phyloP scores from a whole-genome alignment of 1,140 invertebrate genomes.

The Nylanderia fulva region DNA sequence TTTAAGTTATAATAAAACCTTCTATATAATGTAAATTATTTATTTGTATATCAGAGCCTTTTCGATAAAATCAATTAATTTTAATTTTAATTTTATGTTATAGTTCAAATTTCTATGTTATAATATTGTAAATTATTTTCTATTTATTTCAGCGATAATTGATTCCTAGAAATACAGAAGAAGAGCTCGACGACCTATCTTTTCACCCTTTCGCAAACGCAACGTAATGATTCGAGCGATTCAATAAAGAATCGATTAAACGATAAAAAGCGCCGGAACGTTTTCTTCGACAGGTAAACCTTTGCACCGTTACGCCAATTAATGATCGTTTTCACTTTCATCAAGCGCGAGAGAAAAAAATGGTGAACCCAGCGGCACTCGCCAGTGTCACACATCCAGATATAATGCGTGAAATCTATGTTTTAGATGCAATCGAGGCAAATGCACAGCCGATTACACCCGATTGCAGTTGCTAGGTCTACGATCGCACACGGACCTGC shows the following conservation, averaged over 20 bases:
- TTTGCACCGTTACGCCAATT: slow-evolving; percentile 42
- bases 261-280: slow-evolving; percentile 9
- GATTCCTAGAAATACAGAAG: slow-evolving; percentile 4
- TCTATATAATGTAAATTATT: too few relatives aligned
- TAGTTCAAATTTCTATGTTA: neutral
- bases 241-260: slow-evolving; percentile 2
- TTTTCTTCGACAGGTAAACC: slow-evolving; percentile 38
- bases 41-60: too few relatives aligned
- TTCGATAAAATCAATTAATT: too few relatives aligned
- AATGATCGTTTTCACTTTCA: slow-evolving; percentile 55
- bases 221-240: slow-evolving; percentile 1
- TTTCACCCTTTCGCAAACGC: slow-evolving; percentile 38
- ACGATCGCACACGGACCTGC: neutral
- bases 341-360: slow-evolving; percentile 17
- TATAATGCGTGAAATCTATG: slow-evolving; percentile 22
- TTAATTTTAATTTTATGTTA: neutral
- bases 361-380: neutral
- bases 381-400: neutral
- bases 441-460: neutral
- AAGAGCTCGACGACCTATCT: slow-evolving; percentile 14
- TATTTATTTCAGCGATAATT: slow-evolving; percentile 31
- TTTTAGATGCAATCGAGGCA: slow-evolving; percentile 49
- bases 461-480: neutral
- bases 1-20: too few relatives aligned
- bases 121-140: neutral